A percentile compares a stretch with the other conserved stretches of the same genome.
These are phyloP conservation scores for Porites australiensis DNA, from an alignment of 64 coral and sea anemone genomes.

Conservation along the genomic window DNA sequence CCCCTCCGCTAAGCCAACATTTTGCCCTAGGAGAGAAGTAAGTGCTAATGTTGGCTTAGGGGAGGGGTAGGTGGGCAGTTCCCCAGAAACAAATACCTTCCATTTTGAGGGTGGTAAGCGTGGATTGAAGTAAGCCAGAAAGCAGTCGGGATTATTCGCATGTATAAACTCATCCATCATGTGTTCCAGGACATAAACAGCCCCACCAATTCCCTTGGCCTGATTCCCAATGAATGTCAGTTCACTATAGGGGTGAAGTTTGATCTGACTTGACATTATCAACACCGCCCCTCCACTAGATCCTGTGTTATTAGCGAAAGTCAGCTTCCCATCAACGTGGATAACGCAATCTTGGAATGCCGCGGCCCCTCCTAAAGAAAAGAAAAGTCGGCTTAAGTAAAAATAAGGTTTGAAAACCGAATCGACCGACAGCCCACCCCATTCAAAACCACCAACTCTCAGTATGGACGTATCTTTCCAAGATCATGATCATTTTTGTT, in stretches of 20 bases:
- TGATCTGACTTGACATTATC: slow-evolving; percentile 68
- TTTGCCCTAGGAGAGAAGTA: too few relatives aligned
- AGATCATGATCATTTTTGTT: too few relatives aligned
- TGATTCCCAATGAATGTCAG: slow-evolving; percentile 67
- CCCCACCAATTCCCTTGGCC: slow-evolving; percentile 60
- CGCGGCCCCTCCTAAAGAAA: slow-evolving; percentile 17
- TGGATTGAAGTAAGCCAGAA: slow-evolving; percentile 66
- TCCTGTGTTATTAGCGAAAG: slow-evolving; percentile 60
- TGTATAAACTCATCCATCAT: slow-evolving; percentile 69
- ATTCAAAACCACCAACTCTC: too few relatives aligned
- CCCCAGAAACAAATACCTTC: slow-evolving; percentile 53
- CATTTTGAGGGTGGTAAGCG: slow-evolving; percentile 74
- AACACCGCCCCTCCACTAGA: slow-evolving; percentile 63
- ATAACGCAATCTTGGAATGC: slow-evolving; percentile 50
- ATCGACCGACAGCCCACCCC: too few relatives aligned
- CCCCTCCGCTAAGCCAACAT: too few relatives aligned
- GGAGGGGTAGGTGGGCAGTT: too few relatives aligned
- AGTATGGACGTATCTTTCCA: too few relatives aligned
- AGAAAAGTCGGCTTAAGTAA: not conserved
- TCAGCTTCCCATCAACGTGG: slow-evolving; percentile 60
- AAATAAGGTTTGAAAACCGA: too few relatives aligned
- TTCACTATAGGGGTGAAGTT: slow-evolving; percentile 60
- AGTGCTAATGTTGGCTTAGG: too few relatives aligned
- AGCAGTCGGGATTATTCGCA: slow-evolving; percentile 77
- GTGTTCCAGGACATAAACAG: slow-evolving; percentile 43